Base-by-base conservation (phyloP, 2,797 vertebrate genomes). In the Thaleichthys pacificus region DNA sequence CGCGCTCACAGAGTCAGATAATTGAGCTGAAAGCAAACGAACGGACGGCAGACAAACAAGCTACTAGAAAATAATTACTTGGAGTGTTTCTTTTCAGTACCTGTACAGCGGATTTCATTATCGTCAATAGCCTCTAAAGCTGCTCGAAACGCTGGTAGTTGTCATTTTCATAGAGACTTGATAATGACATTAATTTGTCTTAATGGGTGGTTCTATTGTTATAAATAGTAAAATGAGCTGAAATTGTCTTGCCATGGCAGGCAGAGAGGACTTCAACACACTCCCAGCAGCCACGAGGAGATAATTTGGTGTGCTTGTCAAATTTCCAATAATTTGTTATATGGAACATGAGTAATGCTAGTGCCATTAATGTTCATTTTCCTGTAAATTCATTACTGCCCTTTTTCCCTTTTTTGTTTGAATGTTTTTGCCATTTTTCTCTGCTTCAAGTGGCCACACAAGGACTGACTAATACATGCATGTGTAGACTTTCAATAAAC, bases 101-200 rank as follows among this genome's bases (percentile, higher is more conserved):
- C 96, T 96, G 96, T 94, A 95, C 96, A 93, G 96, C 94, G 89
- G 95, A 97, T 97, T 99, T 97, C 97, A 98, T 98, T 98, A 98
- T 98, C 94, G 95, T 98, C 97, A 99, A 99, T 96, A 97, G 97
- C 95, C 97, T 94, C 95, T 97, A 96, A 96, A 98, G 96, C 96
- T 96, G 95, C 96, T 96, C 89, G 92, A 96, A 97, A 98, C 94
- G 94, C 95, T 87, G 95, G 96, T 98, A 97, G 98, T 99, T 98
- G 96, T 99, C 96, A 97, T 98, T 98, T 99, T 99, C 97, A 99
- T 98, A 98, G 96, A 97, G 97, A 99, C 97, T 98, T 99, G 96
- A 99, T 99, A 99, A 99, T 99, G 96, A 98, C 97, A 96, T 99
- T 99, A 99, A 99, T 99, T 99, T 98, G 97, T 99, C 97, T 99